Base-by-base conservation (phyloP, 2,797 vertebrate species). In the Falco naumanni region DNA sequence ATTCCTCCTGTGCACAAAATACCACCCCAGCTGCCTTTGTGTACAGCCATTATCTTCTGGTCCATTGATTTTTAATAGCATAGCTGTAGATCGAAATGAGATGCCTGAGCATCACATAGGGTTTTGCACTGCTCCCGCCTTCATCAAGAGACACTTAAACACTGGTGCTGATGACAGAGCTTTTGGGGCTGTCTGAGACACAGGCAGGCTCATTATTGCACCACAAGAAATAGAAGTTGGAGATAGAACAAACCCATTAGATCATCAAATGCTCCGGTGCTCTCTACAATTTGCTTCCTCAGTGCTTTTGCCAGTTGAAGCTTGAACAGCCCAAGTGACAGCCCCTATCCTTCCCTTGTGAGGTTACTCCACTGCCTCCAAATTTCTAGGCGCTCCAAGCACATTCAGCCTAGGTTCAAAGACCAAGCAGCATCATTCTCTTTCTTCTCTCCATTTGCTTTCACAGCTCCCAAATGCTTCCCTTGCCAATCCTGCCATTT, bases 31-130 rank as follows among this genome's bases (percentile, higher is more conserved):
- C 41, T 77, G 57, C n/a, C 77, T 91, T 74, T 89, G 81, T 74
- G 64, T 95, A 90, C 70, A 87, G 70, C 53, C 53, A 59, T 93
- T 92, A 92, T 53, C 60, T 93, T 82, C 90, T 76, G 74, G 39
- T 92, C 75, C 84, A 64, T 89, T 95, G 78, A 80, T 61, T 96
- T 93, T 92, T 93, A 96, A 82, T 82, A 93, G 86, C 63, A 54
- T 7, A 45, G 56, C 13, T 68, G 34, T 72, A 85, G 71, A 95
- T 17, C 1, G 22, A 89, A 95, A 95, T 87, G 74, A 94, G 84
- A 82, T 57, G 60, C 60, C 71, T 59, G 56, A 93, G 64, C 74
- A 70, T 72, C 69, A 68, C 53, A 72, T 6, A 33, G 77, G 31
- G 41, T 74, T 68, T 69, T 87, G 41, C 70, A 74, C 41, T 0